Evolutionary conservation across 2,888 invertebrate species (phyloP).

Genomic region (Monoplex corrugatus): DNA sequence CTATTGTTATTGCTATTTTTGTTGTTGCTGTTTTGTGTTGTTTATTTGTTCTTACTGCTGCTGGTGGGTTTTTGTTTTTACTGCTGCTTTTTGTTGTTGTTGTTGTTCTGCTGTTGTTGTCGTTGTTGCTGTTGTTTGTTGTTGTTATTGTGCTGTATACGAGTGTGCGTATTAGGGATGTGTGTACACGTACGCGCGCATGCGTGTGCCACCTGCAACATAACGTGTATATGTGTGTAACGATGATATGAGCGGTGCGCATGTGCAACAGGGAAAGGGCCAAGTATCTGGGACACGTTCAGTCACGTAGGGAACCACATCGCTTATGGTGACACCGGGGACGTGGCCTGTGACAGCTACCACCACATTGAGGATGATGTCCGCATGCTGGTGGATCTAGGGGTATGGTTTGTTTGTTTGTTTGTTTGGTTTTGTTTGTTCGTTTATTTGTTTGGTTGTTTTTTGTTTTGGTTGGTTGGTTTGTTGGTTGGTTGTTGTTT

Average conservation of each 20-base stretch:
- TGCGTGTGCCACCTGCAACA: too few relatives aligned
- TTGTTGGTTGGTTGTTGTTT: too few relatives aligned
- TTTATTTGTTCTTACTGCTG: too few relatives aligned
- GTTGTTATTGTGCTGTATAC: too few relatives aligned
- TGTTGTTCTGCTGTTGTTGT: too few relatives aligned
- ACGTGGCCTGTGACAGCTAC: conserved; percentile 87
- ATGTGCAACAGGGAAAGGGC: conserved; percentile 70
- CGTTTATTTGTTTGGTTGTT: neutral
- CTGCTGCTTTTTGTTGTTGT: too few relatives aligned
- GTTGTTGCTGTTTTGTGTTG: too few relatives aligned
- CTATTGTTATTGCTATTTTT: too few relatives aligned
- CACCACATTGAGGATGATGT: conserved; percentile 86
- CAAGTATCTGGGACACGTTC: conserved; percentile 84
- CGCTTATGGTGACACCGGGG: conserved; percentile 85
- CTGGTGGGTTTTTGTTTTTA: too few relatives aligned
- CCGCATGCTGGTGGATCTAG: conserved; percentile 84
- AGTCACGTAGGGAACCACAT: conserved; percentile 84
- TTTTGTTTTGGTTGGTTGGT: neutral
- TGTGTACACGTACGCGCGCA: neutral
- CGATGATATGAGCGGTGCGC: neutral
- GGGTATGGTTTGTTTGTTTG: conserved; percentile 72
- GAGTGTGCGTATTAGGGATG: too few relatives aligned
- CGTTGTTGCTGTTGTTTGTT: too few relatives aligned
- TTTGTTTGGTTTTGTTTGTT: neutral
- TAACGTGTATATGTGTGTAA: conserved; percentile 1